A percentile compares a stretch with the other conserved stretches of the same genome.
Conservation (phyloP, 2,888 invertebrate species). For the Blastobasis lacticolella region DNA sequence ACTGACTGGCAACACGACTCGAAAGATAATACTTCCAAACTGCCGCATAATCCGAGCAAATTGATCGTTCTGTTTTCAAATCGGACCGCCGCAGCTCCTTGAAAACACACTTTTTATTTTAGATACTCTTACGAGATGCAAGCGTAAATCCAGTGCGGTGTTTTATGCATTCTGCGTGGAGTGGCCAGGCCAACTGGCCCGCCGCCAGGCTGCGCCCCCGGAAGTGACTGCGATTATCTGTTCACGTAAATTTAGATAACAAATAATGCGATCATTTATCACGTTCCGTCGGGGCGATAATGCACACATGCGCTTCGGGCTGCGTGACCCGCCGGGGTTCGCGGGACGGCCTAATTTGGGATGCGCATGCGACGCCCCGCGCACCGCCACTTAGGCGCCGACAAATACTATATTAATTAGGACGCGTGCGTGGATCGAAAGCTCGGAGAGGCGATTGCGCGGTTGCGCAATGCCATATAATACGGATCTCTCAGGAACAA, state of each 20-base stretch:
- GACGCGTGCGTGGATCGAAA: too few species aligned
- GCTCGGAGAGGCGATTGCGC: too few species aligned
- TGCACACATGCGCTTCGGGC: too few species aligned
- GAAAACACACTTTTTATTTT: constrained; percentile 24
- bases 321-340: too few species aligned
- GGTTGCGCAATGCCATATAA: too few species aligned
- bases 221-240: constrained; percentile 41
- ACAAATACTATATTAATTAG: too few species aligned
- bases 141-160: constrained; percentile 32
- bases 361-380: too few species aligned
- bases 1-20: too few species aligned
- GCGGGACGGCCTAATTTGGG: too few species aligned
- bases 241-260: constrained; percentile 29
- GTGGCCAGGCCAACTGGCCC: constrained; percentile 53
- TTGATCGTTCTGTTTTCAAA: constrained; percentile 33
- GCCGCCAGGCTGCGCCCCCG: constrained; percentile 50
- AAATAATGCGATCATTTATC: neutral
- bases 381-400: too few species aligned
- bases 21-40: constrained; percentile 4
- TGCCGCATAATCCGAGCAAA: constrained; percentile 20
- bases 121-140: constrained; percentile 32
- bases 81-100: constrained; percentile 16
- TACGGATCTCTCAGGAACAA: neutral
- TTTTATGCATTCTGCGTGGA: constrained; percentile 41
- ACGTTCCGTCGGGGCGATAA: too few species aligned